Conservation (phyloP, 2,797 vertebrate species). For the Macropus fuliginosus region DNA sequence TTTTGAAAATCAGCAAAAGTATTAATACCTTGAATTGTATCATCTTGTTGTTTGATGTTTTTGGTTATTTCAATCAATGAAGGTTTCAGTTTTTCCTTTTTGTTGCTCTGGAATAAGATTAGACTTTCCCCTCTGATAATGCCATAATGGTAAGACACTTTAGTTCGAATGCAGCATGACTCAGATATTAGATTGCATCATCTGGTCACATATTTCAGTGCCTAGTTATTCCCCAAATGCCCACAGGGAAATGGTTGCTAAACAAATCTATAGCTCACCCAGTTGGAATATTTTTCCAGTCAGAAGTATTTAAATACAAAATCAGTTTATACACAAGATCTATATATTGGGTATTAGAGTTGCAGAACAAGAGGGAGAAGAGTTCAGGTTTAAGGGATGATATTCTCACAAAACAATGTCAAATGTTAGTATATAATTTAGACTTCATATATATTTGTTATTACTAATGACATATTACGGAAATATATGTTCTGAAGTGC, state of each 20-base stretch:
- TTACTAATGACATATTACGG: too few species aligned
- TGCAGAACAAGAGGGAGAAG: background rate
- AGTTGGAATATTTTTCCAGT: background rate
- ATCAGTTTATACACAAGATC: background rate
- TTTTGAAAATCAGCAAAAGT: too few species aligned
- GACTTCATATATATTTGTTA: background rate
- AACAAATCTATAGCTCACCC: background rate
- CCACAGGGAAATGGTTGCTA: background rate
- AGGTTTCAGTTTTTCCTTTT: background rate
- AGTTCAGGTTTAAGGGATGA: background rate
- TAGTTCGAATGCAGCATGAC: background rate
- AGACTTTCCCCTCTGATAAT: background rate
- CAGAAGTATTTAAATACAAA: background rate
- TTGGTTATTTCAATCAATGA: background rate
- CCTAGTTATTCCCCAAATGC: background rate
- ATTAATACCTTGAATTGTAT: too few species aligned
- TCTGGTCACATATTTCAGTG: background rate
- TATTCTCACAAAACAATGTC: background rate
- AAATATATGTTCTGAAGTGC: too few species aligned
- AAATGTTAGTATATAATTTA: background rate
- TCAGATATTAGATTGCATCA: background rate
- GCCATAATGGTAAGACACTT: constrained; percentile 21
- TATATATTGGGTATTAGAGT: background rate
- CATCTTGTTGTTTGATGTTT: background rate
- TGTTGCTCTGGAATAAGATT: background rate